Percentiles rank a stretch among this genome's conserved stretches.
These are phyloP conservation scores for Whitmania pigra DNA, from an alignment of 1,140 invertebrate genomes.

Conservation along the genomic window DNA sequence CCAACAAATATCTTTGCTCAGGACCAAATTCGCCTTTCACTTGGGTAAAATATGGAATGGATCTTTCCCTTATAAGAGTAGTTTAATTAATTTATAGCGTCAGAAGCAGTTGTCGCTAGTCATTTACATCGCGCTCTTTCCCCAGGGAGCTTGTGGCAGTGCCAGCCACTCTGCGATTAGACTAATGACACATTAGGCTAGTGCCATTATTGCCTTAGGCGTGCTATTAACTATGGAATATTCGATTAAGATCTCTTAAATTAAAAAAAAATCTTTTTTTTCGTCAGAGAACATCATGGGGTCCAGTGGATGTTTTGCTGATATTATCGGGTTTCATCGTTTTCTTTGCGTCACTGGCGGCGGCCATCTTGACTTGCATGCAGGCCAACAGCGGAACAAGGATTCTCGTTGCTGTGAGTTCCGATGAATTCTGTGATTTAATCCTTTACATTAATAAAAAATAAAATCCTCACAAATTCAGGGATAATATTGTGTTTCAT, in stretches of 20 bases:
- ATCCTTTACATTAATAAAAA: no score
- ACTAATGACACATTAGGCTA: no score
- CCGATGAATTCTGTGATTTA: no score
- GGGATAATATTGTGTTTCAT: no score
- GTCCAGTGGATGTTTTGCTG: constrained; percentile 16
- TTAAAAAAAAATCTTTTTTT: no score
- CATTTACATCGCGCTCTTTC: not conserved
- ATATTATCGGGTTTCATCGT: constrained; percentile 10
- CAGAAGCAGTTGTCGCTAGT: not conserved
- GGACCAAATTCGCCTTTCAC: constrained; percentile 4
- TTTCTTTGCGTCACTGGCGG: not conserved
- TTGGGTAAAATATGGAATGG: constrained; percentile 2
- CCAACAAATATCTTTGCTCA: constrained; percentile 10
- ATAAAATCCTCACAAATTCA: no score
- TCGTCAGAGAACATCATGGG: constrained; percentile 9
- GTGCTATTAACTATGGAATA: no score
- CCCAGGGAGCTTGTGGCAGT: no score
- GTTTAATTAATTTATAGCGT: not conserved
- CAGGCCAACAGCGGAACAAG: constrained; percentile 1
- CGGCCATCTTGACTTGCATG: constrained; percentile 1
- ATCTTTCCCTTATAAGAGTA: not conserved
- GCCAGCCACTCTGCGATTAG: no score
- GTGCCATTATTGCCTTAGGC: no score
- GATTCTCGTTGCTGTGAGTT: not conserved
- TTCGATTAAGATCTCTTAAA: no score